Conservation (phyloP, 2,113 vertebrate species). For the Clarias batrachus region DNA sequence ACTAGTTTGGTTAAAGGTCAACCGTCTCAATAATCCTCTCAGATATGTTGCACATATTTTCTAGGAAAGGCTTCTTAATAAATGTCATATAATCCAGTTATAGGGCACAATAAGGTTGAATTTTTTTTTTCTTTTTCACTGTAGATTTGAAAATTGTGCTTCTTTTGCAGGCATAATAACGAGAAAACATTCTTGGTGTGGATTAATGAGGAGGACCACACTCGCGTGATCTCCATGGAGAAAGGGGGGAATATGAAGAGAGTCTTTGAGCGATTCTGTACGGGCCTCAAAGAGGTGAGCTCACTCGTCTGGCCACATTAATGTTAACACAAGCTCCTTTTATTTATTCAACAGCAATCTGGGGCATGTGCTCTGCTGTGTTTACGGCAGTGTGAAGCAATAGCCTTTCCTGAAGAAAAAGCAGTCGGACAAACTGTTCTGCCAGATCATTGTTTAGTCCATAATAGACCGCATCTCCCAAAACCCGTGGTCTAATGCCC, state of each 20-base stretch:
- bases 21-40: neutral
- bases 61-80: neutral
- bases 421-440: constrained; percentile 15
- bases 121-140: neutral
- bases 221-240: constrained; percentile 78
- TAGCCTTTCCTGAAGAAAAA: constrained; percentile 25
- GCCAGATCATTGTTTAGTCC: neutral
- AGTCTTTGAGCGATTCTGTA: constrained; percentile 94
- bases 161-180: constrained; percentile 72
- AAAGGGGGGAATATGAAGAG: constrained; percentile 94
- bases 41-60: neutral
- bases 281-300: constrained; percentile 84
- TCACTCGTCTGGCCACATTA: constrained; percentile 33
- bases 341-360: constrained; percentile 55
- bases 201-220: constrained; percentile 78
- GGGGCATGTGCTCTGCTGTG: constrained; percentile 45
- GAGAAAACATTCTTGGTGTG: constrained; percentile 75
- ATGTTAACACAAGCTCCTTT: constrained; percentile 44
- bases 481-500: too few species aligned
- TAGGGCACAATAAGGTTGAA: neutral
- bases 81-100: neutral
- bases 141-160: neutral
- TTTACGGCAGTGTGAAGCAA: constrained; percentile 21
- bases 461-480: neutral
- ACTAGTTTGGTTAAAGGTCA: constrained; percentile 1